A percentile compares a stretch with the other conserved stretches of the same genome.
These are phyloP conservation scores for Speoplatyrhinus poulsoni DNA, from an alignment of 2,113 vertebrate species.

Conservation along the genomic window DNA sequence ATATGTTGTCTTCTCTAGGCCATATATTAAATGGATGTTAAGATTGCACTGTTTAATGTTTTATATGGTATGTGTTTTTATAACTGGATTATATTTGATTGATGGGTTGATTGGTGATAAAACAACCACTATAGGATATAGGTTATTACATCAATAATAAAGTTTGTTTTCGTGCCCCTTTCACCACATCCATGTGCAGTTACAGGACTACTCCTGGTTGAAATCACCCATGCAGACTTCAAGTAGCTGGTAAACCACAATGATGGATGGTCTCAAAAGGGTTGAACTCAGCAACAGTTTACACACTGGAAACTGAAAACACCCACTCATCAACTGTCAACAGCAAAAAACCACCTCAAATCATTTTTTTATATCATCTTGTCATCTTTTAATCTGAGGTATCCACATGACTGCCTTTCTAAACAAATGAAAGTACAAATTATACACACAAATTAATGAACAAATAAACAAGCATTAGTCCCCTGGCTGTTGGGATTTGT, in stretches of 20 bases:
- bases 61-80: too few relatives aligned
- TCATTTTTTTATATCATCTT: background rate
- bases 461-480: background rate
- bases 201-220: conserved; percentile 8
- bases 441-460: background rate
- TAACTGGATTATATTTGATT: too few relatives aligned
- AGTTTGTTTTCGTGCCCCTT: background rate
- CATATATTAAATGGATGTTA: too few relatives aligned
- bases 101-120: too few relatives aligned
- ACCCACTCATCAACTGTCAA: background rate
- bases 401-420: background rate
- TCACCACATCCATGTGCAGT: conserved; percentile 10
- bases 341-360: background rate
- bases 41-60: too few relatives aligned
- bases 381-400: background rate
- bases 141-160: too few relatives aligned
- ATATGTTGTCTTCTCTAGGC: too few relatives aligned
- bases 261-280: conserved; percentile 38
- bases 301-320: conserved; percentile 30
- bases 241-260: conserved; percentile 36
- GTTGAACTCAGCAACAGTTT: conserved; percentile 31
- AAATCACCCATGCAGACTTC: conserved; percentile 50
- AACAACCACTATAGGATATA: too few relatives aligned
- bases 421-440: background rate
- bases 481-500: background rate